A percentile compares a stretch with the other conserved stretches of the same genome.
These are phyloP conservation scores for Spheniscus humboldti DNA, from an alignment of 2,797 vertebrate species.

Conservation along the genomic window DNA sequence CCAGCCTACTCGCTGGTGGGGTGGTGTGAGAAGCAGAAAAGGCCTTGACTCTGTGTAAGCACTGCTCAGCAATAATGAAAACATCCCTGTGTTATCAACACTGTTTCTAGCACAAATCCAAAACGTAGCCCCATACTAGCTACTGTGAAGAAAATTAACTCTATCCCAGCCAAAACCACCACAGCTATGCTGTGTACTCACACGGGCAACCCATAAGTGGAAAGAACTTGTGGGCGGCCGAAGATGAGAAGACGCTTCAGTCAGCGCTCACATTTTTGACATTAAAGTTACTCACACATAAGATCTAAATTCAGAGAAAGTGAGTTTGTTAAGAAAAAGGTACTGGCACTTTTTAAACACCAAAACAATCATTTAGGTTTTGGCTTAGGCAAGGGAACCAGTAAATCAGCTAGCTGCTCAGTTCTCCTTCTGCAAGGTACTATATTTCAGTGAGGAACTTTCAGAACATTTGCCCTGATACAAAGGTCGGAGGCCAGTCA, in stretches of 20 bases:
- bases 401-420: neutral
- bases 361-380: neutral
- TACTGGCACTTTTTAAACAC: rapidly evolving
- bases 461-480: neutral
- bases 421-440: neutral
- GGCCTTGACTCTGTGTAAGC: too few species aligned
- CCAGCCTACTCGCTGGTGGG: too few species aligned
- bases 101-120: too few species aligned
- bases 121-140: too few species aligned
- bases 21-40: too few species aligned
- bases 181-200: neutral
- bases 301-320: neutral
- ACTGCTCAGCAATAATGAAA: too few species aligned
- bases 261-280: neutral
- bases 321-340: neutral
- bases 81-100: too few species aligned
- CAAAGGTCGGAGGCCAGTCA: neutral
- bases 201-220: neutral
- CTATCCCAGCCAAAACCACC: too few species aligned
- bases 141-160: too few species aligned
- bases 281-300: neutral
- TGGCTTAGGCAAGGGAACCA: neutral
- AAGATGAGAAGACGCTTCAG: neutral
- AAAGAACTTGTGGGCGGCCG: neutral
- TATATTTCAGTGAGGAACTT: neutral